Evolutionary conservation across 2,888 invertebrate genomes (phyloP).

Genomic region (Hirtodrosophila alboralis): DNA sequence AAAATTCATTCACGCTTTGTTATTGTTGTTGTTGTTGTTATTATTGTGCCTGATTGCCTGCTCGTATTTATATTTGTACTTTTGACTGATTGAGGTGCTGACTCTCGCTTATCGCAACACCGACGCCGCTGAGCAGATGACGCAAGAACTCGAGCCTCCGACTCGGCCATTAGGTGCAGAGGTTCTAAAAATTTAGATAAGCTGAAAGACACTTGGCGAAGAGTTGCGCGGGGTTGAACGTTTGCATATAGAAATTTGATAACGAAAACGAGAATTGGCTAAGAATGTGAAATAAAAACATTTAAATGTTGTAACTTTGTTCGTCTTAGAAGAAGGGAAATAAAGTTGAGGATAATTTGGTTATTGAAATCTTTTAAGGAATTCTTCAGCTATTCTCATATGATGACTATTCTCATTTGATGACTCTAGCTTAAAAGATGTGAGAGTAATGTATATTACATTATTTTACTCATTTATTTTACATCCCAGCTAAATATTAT

Average conservation of each 20-base stretch:
- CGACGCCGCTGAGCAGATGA: conserved; percentile 41
- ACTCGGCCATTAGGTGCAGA: conserved; percentile 15
- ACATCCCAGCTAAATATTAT: no score
- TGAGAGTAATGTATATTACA: no score
- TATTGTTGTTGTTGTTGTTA: conserved; percentile 11
- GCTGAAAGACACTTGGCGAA: conserved; percentile 19
- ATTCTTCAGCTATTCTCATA: no score
- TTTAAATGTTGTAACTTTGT: no score
- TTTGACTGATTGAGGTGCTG: conserved; percentile 71
- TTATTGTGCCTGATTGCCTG: conserved; percentile 8
- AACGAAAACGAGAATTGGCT: background rate
- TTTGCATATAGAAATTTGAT: background rate
- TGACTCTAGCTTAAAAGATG: no score
- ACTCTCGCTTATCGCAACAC: conserved; percentile 60
- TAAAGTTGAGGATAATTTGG: no score
- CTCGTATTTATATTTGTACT: conserved; percentile 51
- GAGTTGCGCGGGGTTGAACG: conserved; percentile 18
- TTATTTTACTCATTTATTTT: no score
- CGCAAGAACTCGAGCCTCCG: conserved; percentile 39
- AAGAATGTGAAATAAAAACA: background rate
- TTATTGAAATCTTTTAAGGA: no score
- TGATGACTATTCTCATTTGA: no score
- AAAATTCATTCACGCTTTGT: conserved; percentile 70
- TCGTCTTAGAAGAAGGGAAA: no score
- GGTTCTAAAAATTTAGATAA: conserved; percentile 24